These are phyloP conservation scores for Ancistrus triradiatus DNA, from an alignment of 2,113 vertebrate species.

Conservation along the genomic window DNA sequence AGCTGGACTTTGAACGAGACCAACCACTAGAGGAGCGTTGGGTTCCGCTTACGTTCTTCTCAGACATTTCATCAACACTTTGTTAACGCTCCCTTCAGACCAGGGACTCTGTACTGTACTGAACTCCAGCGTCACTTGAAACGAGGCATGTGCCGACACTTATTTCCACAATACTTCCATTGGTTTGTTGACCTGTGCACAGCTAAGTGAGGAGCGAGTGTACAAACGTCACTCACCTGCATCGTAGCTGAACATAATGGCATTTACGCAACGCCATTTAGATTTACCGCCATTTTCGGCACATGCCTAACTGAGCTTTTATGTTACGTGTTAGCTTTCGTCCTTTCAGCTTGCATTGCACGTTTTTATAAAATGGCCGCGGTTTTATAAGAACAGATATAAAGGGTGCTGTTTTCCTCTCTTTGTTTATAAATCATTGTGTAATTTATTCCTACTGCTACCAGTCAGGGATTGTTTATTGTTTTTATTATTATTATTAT, in stretches of 20 bases:
- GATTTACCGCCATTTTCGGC: neutral
- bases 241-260: no score
- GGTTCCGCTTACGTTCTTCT: neutral
- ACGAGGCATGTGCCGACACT: neutral
- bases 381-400: neutral
- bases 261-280: no score
- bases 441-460: conserved; percentile 45
- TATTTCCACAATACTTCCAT: no score
- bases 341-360: neutral
- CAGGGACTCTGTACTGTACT: conserved; percentile 22
- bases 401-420: neutral
- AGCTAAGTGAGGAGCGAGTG: no score
- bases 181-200: no score
- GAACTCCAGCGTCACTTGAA: conserved; percentile 9
- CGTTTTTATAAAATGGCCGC: neutral
- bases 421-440: neutral
- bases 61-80: neutral
- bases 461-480: conserved; percentile 58
- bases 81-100: neutral
- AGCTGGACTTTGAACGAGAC: conserved; percentile 30
- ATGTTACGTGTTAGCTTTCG: no score
- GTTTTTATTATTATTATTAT: no score
- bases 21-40: conserved; percentile 66
- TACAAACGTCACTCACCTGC: no score
- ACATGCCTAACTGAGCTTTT: neutral